phyloP scores from a whole-genome alignment of 1,140 invertebrate genomes.

The Drosophila cardini region DNA sequence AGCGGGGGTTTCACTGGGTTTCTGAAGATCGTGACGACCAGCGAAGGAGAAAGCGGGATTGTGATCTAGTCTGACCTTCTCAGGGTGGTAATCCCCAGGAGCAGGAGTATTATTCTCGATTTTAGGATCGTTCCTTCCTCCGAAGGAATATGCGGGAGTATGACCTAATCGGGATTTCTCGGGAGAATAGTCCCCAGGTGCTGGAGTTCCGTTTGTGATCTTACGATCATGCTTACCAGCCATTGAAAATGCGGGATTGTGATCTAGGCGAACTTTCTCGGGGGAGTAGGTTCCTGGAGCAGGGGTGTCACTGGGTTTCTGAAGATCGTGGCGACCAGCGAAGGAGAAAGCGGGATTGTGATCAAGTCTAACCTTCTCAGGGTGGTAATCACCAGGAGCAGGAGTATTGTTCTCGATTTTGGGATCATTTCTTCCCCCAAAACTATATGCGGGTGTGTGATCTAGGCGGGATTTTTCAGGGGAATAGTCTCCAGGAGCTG shows the following conservation, averaged over 20 bases:
- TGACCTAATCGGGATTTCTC: slow-evolving; percentile 88
- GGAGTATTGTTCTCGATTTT: slow-evolving; percentile 67
- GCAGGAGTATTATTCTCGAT: slow-evolving; percentile 82
- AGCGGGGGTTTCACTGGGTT: slow-evolving; percentile 89
- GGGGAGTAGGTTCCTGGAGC: slow-evolving; percentile 86
- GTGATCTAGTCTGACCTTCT: slow-evolving; percentile 86
- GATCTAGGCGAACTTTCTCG: slow-evolving; percentile 87
- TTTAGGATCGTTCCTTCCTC: slow-evolving; percentile 85
- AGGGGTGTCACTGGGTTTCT: slow-evolving; percentile 89
- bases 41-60: slow-evolving; percentile 85
- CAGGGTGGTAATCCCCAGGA: slow-evolving; percentile 87
- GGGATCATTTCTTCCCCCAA: slow-evolving; percentile 85
- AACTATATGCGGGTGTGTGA: slow-evolving; percentile 86
- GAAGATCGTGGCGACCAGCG: slow-evolving; percentile 85
- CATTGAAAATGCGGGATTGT: slow-evolving; percentile 87
- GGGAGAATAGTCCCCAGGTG: slow-evolving; percentile 91
- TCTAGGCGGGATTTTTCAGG: slow-evolving; percentile 87
- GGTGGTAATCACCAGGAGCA: slow-evolving; percentile 87
- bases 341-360: slow-evolving; percentile 85
- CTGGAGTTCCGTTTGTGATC: slow-evolving; percentile 87
- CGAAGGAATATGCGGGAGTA: slow-evolving; percentile 86
- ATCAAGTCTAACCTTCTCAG: slow-evolving; percentile 87
- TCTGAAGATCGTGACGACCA: slow-evolving; percentile 86
- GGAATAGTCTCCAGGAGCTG: too few species aligned
- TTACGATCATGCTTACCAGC: slow-evolving; percentile 86